These are phyloP conservation scores for Hiodon alosoides DNA, from an alignment of 2,113 vertebrate genomes.

Conservation along the genomic window DNA sequence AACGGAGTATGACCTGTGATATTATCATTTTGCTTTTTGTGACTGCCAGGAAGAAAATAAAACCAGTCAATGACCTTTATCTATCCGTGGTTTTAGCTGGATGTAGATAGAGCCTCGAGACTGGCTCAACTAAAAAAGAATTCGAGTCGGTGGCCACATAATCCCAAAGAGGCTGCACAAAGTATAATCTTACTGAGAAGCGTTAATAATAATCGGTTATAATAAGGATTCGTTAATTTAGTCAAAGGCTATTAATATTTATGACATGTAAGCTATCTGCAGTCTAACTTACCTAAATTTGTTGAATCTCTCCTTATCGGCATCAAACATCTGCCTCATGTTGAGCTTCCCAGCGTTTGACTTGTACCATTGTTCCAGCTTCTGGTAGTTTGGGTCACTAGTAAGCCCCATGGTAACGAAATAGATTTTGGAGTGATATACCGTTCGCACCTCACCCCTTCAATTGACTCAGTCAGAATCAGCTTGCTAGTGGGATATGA, in stretches of 20 bases:
- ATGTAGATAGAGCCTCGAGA: no score
- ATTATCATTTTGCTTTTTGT: no score
- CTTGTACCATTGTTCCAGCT: constrained; percentile 75
- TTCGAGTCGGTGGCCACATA: no score
- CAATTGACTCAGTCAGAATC: constrained; percentile 40
- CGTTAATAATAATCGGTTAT: no score
- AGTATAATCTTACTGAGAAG: no score
- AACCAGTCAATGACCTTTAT: no score
- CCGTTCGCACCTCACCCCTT: constrained; percentile 34
- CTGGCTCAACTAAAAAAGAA: no score
- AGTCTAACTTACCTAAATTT: constrained; percentile 72
- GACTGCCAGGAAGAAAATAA: background rate
- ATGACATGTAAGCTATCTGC: background rate
- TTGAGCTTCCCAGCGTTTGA: constrained; percentile 67
- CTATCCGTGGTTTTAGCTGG: no score
- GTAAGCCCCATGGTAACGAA: constrained; percentile 70
- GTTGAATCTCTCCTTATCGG: constrained; percentile 75
- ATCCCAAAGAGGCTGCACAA: no score
- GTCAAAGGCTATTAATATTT: background rate
- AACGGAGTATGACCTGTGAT: no score
- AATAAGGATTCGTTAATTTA: background rate
- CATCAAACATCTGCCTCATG: constrained; percentile 78
- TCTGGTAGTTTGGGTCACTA: constrained; percentile 71
- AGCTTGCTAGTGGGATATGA: constrained; percentile 25
- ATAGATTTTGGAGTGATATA: constrained; percentile 34